Percentiles rank a stretch among this genome's conserved stretches.
Evolutionary conservation across 2,113 vertebrate genomes (phyloP).

Genomic region (Phalacrocorax carbo): DNA sequence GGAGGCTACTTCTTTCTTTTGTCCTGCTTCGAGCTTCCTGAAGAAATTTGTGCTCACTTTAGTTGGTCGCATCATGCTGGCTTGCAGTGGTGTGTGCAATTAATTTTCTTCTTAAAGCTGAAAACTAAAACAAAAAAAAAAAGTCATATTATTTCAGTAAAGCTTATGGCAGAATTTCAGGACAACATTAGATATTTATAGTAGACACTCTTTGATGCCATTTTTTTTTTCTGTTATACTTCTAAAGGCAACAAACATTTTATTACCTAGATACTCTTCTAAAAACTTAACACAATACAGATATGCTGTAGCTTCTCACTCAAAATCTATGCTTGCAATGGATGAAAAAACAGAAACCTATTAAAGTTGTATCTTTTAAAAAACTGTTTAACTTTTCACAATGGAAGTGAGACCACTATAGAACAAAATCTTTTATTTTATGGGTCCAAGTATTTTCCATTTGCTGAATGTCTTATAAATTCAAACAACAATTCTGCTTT

Average conservation of each 20-base stretch:
- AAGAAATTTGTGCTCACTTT: neutral
- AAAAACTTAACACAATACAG: neutral
- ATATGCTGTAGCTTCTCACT: neutral
- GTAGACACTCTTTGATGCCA: neutral
- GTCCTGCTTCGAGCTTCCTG: neutral
- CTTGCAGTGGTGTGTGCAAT: neutral
- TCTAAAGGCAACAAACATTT: neutral
- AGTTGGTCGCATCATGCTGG: neutral
- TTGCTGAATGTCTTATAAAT: neutral
- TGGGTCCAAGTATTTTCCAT: neutral
- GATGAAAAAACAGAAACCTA: neutral
- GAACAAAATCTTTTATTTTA: neutral
- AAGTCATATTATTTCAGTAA: neutral
- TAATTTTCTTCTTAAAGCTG: neutral
- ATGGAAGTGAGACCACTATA: neutral
- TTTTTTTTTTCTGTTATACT: neutral
- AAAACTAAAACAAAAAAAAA: neutral
- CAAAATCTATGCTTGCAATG: neutral
- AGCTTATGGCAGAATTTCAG: neutral
- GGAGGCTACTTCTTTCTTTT: neutral
- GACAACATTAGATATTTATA: neutral
- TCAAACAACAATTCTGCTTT: neutral
- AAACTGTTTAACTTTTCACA: neutral
- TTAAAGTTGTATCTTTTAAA: neutral
- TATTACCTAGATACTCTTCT: neutral